Evolutionary conservation across 2,113 vertebrate genomes (phyloP).

Genomic region (Zosterops lateralis): DNA sequence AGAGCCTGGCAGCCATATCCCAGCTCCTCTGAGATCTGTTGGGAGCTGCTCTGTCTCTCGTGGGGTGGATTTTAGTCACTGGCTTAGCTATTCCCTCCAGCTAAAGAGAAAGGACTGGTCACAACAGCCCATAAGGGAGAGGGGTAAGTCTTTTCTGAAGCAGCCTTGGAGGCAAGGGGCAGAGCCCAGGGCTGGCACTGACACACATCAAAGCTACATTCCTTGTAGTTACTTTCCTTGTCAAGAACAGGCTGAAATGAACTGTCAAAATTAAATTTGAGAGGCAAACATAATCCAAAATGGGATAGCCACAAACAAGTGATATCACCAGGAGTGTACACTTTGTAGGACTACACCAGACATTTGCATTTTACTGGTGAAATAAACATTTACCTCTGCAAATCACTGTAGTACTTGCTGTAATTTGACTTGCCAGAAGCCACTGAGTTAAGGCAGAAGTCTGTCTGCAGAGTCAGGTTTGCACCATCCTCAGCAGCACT

Average conservation of each 20-base stretch:
- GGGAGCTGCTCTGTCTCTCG: background rate
- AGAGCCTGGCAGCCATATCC: background rate
- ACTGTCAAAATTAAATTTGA: conserved; percentile 50
- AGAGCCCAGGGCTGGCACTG: background rate
- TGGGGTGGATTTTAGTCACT: background rate
- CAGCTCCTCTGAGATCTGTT: background rate
- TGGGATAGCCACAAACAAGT: conserved; percentile 12
- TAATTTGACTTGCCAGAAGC: background rate
- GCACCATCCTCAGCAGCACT: accelerated
- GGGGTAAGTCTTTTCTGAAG: background rate
- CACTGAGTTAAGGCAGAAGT: background rate
- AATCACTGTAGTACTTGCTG: background rate
- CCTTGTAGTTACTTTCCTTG: background rate
- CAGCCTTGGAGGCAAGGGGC: background rate
- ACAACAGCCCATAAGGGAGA: background rate
- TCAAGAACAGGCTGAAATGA: conserved; percentile 35
- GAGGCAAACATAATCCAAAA: conserved; percentile 16
- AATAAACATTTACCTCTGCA: background rate
- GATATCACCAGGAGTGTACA: background rate
- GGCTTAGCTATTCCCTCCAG: background rate
- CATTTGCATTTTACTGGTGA: background rate
- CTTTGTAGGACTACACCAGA: background rate
- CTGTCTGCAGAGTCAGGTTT: background rate
- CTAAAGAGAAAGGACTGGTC: background rate
- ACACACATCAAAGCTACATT: background rate